Evolutionary conservation across 2,113 vertebrate species (phyloP), one percentile per base, ranked within the genome.

Genomic region (Cololabis saira): DNA sequence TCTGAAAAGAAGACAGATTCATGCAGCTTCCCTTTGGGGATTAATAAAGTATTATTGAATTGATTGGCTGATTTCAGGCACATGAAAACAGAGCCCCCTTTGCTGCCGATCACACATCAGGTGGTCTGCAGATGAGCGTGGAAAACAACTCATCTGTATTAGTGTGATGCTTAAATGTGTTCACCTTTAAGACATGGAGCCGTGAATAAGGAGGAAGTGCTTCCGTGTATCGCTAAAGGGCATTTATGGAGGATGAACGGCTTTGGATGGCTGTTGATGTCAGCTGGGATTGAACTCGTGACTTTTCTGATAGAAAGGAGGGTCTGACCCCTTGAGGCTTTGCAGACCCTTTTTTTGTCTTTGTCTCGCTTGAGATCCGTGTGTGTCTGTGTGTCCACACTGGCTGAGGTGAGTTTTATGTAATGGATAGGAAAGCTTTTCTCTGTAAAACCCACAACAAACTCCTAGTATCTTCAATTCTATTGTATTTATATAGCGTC

Each of bases 231-330:
- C 24, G 71, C 61, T 18, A n/a, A 16, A 27, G 64, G 68, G 41
- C 79, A 80, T 78, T 70, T 27, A 27, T 27, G 5, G 24, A 27
- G 24, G 24, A n/a, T n/a, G n/a, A 80, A 80, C 54, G 27, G 67
- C 71, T 85, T 78, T 42, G 57, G 65, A 76, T 76, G 58, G 70
- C 68, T 52, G 49, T 61, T 52, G 64, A 71, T 51, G 61, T 74
- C 58, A 17, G 61, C 61, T 48, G 58, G 49, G 75, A 67, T 30
- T 54, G 51, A 69, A 72, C 58, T 60, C 41, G 58, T 45, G 61
- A 84, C 82, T 77, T 85, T 61, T 74, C 55, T 17, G 45, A 76
- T 87, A 76, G 80, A 85, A 68, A 13, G 58, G 70, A 74, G 71
- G 71, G 60, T 75, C 56, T 55, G 41, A 27, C 19, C 60, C 64